A percentile compares a stretch with the other conserved stretches of the same genome.
Conservation (phyloP, 2,888 invertebrate species). For the Pyrrhosoma nymphula region DNA sequence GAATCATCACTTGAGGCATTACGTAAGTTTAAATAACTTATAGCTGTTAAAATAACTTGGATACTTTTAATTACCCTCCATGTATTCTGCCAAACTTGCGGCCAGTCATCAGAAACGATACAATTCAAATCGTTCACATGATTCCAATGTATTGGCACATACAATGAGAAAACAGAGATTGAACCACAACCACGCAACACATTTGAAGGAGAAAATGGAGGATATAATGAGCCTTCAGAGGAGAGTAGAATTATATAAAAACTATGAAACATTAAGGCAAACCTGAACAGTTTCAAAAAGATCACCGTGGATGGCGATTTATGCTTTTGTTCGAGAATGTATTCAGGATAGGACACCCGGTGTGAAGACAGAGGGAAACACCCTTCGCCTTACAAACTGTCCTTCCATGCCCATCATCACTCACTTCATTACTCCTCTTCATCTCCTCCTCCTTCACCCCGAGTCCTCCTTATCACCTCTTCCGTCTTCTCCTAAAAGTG, state of each 20-base stretch:
- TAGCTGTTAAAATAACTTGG: too few species aligned
- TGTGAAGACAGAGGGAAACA: constrained; percentile 48
- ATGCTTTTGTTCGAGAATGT: not conserved
- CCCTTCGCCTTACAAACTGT: constrained; percentile 41
- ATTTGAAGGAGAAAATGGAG: not conserved
- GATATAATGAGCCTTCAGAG: not conserved
- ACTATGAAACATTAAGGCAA: not conserved
- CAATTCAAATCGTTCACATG: too few species aligned
- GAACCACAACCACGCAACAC: not conserved
- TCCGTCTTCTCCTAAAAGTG: not conserved
- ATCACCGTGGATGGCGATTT: constrained; percentile 31
- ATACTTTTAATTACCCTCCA: too few species aligned
- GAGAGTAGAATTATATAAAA: not conserved
- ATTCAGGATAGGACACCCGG: constrained; percentile 35
- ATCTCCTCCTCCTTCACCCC: not conserved
- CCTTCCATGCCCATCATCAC: constrained; percentile 14
- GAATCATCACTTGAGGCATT: too few species aligned
- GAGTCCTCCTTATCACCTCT: not conserved
- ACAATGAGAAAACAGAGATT: too few species aligned
- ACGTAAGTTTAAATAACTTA: too few species aligned
- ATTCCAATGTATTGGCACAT: too few species aligned
- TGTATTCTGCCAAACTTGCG: too few species aligned
- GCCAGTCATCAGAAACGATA: too few species aligned
- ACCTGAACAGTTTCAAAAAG: not conserved
- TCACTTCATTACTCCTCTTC: constrained; percentile 30